Evolutionary conservation across 2,113 vertebrate genomes (phyloP), one percentile per base, ranked within the genome.

Genomic region (Centropus unirufus): DNA sequence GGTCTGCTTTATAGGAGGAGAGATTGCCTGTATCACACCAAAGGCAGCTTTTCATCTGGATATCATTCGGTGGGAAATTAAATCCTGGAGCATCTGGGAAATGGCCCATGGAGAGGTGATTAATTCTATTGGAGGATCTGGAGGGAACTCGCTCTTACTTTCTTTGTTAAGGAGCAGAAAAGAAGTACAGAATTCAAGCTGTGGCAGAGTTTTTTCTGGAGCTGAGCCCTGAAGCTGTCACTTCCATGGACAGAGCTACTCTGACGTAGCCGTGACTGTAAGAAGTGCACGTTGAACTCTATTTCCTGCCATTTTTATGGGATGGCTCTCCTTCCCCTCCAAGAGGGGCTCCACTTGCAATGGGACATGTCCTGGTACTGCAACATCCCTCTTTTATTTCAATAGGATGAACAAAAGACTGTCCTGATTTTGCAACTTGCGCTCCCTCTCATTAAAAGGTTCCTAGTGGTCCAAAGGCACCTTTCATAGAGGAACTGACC

Each of bases 51-150:
- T 81, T 90, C 61, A n/a, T 57, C 52, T 67, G 76, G 87, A n/a
- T 88, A 49, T 74, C 75, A 36, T 64, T 80, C 1, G 0, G 66
- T 86, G 57, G 55, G 88, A 96, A 93, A 96, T 95, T 90, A 96
- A 96, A 96, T 82, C 76, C 85, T 62, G 76, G 44, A 15, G 11
- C 93, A 68, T 88, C 42, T 90, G 75, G 88, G 88, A 95, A 92
- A 83, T n/a, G 57, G 76, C 46, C 93, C 79, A 72, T 21, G 64
- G 88, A 93, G 93, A 87, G 79, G 44, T 54, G 73, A 83, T 81
- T 94, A 83, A 89, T 95, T 86, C 85, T 90, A 67, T 88, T 70
- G 81, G 34, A 90, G 61, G 52, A 83, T 44, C 67, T 86, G 76
- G 23, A 67, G 73, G 61, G 34, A 92, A 70, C 75, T 77, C 27